Evolutionary conservation across 2,888 invertebrate species (phyloP).

Genomic region (Callyntrura guangdongensis): DNA sequence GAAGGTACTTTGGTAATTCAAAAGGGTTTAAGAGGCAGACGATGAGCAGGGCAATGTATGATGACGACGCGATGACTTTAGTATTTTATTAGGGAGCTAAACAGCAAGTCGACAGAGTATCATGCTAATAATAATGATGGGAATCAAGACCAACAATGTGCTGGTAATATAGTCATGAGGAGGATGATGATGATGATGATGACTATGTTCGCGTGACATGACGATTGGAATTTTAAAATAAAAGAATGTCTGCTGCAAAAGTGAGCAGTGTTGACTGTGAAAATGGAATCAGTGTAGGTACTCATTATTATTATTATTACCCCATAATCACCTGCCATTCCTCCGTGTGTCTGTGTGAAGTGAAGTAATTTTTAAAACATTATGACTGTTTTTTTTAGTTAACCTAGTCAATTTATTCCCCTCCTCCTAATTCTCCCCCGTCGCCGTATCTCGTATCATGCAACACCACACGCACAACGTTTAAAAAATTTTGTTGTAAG

Average conservation of each 20-base stretch:
- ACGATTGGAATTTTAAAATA: slow-evolving; percentile 56
- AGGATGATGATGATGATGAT: slow-evolving; percentile 37
- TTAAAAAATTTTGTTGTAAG: neutral
- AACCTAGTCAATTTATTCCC: neutral
- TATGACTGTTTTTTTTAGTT: slow-evolving; percentile 9
- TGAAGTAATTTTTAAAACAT: slow-evolving; percentile 38
- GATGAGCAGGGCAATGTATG: neutral
- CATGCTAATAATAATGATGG: slow-evolving; percentile 31
- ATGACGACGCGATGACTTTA: neutral
- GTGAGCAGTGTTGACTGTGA: slow-evolving; percentile 13
- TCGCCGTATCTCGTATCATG: neutral
- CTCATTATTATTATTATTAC: slow-evolving; percentile 23
- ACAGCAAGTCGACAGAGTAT: neutral
- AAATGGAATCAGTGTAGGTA: slow-evolving; percentile 41
- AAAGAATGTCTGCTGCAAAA: neutral
- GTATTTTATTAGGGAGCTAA: too few relatives aligned
- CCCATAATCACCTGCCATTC: slow-evolving; percentile 30
- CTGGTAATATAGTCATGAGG: too few relatives aligned
- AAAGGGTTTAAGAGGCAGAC: neutral
- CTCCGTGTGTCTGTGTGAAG: too few relatives aligned
- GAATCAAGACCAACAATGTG: slow-evolving; percentile 35
- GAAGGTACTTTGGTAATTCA: neutral
- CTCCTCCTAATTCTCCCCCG: neutral
- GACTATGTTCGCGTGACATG: slow-evolving; percentile 46
- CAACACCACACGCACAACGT: slow-evolving; percentile 9